Evolutionary conservation across 2,797 vertebrate species (phyloP).

Genomic region (Chloroceryle amazona): DNA sequence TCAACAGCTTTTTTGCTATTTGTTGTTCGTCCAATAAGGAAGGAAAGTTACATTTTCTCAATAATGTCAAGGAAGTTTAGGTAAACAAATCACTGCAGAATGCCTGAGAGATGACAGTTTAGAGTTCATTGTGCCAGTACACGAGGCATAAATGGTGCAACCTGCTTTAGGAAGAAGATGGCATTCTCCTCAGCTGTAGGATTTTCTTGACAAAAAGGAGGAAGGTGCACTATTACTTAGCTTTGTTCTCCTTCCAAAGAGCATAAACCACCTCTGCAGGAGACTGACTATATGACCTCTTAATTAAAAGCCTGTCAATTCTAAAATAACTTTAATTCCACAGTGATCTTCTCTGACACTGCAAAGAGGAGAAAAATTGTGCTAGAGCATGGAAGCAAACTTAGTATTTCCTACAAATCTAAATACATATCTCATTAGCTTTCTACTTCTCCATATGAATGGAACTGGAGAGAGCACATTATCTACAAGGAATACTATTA

Average conservation of each 20-base stretch:
- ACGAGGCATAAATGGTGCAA: background rate
- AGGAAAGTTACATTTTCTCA: constrained; percentile 24
- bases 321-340: constrained; percentile 4
- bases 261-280: background rate
- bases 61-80: constrained; percentile 8
- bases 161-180: background rate
- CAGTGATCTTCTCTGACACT: background rate
- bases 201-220: background rate
- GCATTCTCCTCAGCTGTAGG: background rate
- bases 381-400: background rate
- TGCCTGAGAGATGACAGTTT: background rate
- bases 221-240: background rate
- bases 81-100: constrained; percentile 26
- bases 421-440: background rate
- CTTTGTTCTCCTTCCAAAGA: constrained; percentile 30
- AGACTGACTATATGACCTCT: background rate
- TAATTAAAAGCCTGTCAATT: background rate
- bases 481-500: background rate
- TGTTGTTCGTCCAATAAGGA: background rate
- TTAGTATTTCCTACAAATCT: background rate
- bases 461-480: background rate
- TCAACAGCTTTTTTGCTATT: background rate
- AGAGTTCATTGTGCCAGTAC: background rate
- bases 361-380: background rate
- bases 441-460: background rate